Evolutionary conservation across 2,888 invertebrate species (phyloP).

Genomic region (Melipona bicolor): DNA sequence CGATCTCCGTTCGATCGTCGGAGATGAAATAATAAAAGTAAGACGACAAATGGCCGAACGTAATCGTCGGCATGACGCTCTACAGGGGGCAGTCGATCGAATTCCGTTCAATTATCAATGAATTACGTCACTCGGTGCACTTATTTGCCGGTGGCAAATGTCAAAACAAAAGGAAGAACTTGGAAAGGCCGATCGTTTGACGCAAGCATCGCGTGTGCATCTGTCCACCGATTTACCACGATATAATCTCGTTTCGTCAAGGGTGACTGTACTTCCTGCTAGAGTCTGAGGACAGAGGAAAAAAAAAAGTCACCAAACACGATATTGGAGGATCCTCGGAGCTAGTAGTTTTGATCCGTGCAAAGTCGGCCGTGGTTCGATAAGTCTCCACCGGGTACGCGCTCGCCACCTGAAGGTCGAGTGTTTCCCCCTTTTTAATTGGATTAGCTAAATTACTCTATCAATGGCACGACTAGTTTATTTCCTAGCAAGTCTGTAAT

Average conservation of each 20-base stretch:
- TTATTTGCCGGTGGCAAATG: constrained; percentile 61
- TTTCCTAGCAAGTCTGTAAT: no score
- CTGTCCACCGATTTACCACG: neutral
- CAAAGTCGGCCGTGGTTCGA: constrained; percentile 40
- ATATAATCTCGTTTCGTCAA: neutral
- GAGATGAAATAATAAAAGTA: neutral
- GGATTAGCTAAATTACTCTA: constrained; percentile 2
- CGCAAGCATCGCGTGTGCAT: constrained; percentile 31
- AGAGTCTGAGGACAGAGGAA: neutral
- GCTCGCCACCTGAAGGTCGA: constrained; percentile 30
- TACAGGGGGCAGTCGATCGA: constrained; percentile 56
- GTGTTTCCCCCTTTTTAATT: constrained; percentile 47
- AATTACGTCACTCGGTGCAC: constrained; percentile 57
- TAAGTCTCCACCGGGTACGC: constrained; percentile 23
- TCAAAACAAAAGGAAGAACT: constrained; percentile 39
- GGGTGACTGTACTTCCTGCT: constrained; percentile 21
- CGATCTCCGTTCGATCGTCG: neutral
- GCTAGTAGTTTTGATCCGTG: constrained; percentile 30
- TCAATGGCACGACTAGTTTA: no score
- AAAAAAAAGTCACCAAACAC: neutral
- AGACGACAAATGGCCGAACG: neutral
- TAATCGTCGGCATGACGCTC: constrained; percentile 19
- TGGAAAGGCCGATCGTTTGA: constrained; percentile 15
- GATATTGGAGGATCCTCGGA: constrained; percentile 36
- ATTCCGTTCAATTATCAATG: constrained; percentile 67